Base-by-base conservation (phyloP, 2,113 vertebrate species). In the Peucedramus taeniatus region DNA sequence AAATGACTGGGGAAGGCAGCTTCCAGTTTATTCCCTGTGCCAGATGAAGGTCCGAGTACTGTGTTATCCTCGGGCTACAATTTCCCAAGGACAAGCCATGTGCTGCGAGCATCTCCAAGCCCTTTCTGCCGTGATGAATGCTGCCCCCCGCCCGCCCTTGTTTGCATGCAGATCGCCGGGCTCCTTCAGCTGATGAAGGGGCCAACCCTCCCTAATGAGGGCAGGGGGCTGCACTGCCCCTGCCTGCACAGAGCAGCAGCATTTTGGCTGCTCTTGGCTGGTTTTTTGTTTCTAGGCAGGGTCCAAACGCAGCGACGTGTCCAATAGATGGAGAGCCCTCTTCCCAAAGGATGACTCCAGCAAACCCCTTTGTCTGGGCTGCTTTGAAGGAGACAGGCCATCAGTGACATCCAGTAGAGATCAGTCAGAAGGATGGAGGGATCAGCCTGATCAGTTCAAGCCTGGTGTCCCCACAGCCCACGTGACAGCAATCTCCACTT, bases 71-170 rank as follows among this genome's bases (percentile, higher is more conserved):
- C 94, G 4, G 96, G 98, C 97, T 97, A 97, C 96, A 97, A 97
- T 98, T 98, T 97, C 88, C 96, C 94, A 92, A 97, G 97, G 97
- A 97, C 97, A 96, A 96, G 97, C 94, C 96, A 92, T 96, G 97
- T 97, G 96, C 94, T 95, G 80, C 51, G 77, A 93, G 87, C 87
- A 96, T 95, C 93, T 84, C 93, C 87, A 7, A 77, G 93, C 82
- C 76, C 91, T 93, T 94, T 90, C 93, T 54, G 83, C 54, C 0
- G 78, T 95, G 95, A 97, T 96, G 95, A 79, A 97, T 96, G 96
- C 69, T 56, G 35, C 59, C 87, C 84, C 86, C 61, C 42, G 6
- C 78, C 65, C 12, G 17, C 68, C 91, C 96, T 93, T 45, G 63
- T 97, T 96, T 97, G 93, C 92, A 97, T 97, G 95, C 94, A 97